phyloP scores from a whole-genome alignment of 64 coral and sea anemone genomes.

The Platygyra sinensis region DNA sequence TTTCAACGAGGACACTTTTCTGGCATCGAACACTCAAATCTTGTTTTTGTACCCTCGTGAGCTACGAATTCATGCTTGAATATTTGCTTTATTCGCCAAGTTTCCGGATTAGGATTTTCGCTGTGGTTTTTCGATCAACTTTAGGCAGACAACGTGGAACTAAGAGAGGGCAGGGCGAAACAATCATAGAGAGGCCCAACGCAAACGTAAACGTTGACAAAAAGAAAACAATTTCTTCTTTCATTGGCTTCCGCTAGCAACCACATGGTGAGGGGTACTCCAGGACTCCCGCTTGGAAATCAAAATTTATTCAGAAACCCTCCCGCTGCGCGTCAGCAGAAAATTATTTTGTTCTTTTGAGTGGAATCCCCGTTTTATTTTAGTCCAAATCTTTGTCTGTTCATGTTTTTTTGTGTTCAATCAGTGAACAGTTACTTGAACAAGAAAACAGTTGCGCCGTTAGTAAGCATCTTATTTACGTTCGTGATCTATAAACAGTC shows the following conservation, averaged over 20 bases:
- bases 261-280: background rate
- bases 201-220: background rate
- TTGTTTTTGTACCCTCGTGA: background rate
- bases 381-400: background rate
- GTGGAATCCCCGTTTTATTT: background rate
- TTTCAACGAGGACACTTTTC: background rate
- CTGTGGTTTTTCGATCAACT: background rate
- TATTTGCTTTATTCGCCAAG: background rate
- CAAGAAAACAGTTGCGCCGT: background rate
- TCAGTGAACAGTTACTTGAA: background rate
- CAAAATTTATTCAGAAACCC: conserved; percentile 11
- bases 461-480: background rate
- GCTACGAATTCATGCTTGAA: background rate
- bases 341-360: background rate
- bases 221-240: conserved; percentile 25
- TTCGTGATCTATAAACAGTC: conserved; percentile 10
- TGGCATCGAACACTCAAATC: background rate
- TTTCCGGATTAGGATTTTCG: background rate
- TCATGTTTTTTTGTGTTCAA: background rate
- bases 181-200: background rate
- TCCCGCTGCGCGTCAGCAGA: background rate
- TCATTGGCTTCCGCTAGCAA: background rate
- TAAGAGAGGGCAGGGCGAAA: background rate
- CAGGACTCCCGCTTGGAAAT: conserved; percentile 1
- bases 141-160: background rate